phyloP scores from a whole-genome alignment of 2,888 invertebrate genomes.

The Eilema depressum region DNA sequence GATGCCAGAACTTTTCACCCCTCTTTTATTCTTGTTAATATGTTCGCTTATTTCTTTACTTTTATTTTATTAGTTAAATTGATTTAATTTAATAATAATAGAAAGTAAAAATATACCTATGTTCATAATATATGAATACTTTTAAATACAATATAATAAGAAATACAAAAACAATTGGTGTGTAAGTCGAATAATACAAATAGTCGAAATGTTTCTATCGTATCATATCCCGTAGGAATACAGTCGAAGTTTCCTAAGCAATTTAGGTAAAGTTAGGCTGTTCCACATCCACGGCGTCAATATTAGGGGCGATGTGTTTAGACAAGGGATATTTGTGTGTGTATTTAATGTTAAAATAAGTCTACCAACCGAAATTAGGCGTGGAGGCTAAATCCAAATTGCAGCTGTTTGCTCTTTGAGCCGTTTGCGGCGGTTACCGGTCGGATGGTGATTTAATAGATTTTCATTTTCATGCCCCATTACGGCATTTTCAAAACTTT shows the following conservation, averaged over 20 bases:
- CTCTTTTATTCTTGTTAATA: no score
- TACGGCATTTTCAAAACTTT: not conserved
- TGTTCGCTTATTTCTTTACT: no score
- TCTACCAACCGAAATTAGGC: conserved; percentile 85
- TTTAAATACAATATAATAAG: conserved; percentile 44
- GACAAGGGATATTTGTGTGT: conserved; percentile 82
- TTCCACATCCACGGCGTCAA: conserved; percentile 67
- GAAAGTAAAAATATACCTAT: not conserved
- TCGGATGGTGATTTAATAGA: conserved; percentile 21
- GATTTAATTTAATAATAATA: no score
- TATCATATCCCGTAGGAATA: conserved; percentile 51
- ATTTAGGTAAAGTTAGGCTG: conserved; percentile 59
- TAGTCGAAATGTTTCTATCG: conserved; percentile 44
- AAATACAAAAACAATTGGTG: conserved; percentile 64
- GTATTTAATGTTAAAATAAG: conserved; percentile 86
- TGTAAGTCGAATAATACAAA: conserved; percentile 64
- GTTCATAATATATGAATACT: not conserved
- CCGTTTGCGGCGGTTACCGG: conserved; percentile 45
- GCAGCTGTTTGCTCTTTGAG: conserved; percentile 78
- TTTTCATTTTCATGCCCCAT: not conserved
- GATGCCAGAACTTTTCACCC: no score
- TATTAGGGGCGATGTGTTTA: conserved; percentile 84
- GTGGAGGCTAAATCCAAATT: conserved; percentile 82
- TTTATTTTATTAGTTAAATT: no score
- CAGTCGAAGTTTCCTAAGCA: conserved; percentile 55